A percentile compares a stretch with the other conserved stretches of the same genome.
Conservation (phyloP, 2,888 invertebrate species). For the Pseudoips prasinana region DNA sequence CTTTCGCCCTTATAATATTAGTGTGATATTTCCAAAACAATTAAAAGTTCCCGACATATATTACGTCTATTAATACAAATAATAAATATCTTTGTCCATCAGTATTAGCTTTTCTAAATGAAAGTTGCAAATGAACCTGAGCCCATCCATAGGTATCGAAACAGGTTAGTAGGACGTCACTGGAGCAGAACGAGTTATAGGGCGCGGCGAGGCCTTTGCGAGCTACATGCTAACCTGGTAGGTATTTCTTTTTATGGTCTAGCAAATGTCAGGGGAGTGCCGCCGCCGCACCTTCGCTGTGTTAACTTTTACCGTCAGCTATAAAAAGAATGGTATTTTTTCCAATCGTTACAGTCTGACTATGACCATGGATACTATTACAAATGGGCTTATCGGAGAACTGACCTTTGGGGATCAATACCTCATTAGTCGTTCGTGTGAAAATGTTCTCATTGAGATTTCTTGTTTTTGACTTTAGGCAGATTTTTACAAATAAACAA, state of each 20-base stretch:
- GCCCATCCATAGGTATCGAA: too few relatives aligned
- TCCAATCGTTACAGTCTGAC: constrained; percentile 21
- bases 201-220: constrained; percentile 74
- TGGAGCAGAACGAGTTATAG: constrained; percentile 49
- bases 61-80: too few relatives aligned
- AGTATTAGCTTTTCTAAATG: too few relatives aligned
- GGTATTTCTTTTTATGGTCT: constrained; percentile 79
- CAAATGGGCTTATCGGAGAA: constrained; percentile 12
- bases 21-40: too few relatives aligned
- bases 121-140: too few relatives aligned
- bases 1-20: too few relatives aligned
- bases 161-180: constrained; percentile 68
- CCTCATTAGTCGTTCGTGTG: too few relatives aligned
- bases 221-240: constrained; percentile 69
- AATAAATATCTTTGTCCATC: too few relatives aligned
- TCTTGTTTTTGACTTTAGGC: too few relatives aligned
- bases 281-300: constrained; percentile 56
- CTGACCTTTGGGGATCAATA: constrained; percentile 18
- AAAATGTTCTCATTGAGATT: too few relatives aligned
- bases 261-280: constrained; percentile 78
- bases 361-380: constrained; percentile 24
- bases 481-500: too few relatives aligned
- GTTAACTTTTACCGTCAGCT: constrained; percentile 47
- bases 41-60: too few relatives aligned
- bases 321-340: constrained; percentile 41